Base-by-base conservation (phyloP, 2,113 vertebrate species). In the Gila orcuttii region DNA sequence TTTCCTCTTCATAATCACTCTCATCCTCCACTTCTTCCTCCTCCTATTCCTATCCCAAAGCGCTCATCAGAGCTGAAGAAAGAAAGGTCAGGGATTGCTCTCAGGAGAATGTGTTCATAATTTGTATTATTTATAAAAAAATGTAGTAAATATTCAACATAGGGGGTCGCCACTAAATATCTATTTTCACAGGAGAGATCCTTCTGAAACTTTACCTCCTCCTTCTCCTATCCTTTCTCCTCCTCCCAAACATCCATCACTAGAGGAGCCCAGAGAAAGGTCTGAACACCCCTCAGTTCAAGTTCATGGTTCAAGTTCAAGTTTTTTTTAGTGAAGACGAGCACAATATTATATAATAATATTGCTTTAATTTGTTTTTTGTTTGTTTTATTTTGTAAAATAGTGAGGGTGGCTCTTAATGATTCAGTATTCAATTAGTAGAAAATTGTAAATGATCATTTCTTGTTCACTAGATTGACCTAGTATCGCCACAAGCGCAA, bases 1-100 rank as follows among this genome's bases (percentile, higher is more conserved):
- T 73, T 25, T 42, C 39, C 42, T 86, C 68, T 57, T 52, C 83
- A 74, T 76, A 69, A 57, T 76, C 69, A 73, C 36, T n/a, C 80
- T 71, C 82, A 79, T 79, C 76, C 77, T 83, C 85, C 79, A 33
- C 76, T 39, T 75, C 84, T 83, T 82, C 88, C 85, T 85, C 74
- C 86, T 86, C 86, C 84, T 77, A 80, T 83, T 77, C 83, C 74
- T 79, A 85, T 87, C 73, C 83, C 86, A 68, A 89, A 87, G 85
- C 74, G 84, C 64, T 86, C 84, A 73, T 60, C 79, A 74, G 88
- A 87, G 15, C 36, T 59, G 68, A 87, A 87, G 84, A 89, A 85
- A 85, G 88, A 89, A 47, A 89, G 88, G 88, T 89, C 75, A 87
- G 88, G 66, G 36, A 31, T 17, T 36, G n/a, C n/a, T 60, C 11